Evolutionary conservation across 2,113 vertebrate genomes (phyloP), one percentile per base, ranked within the genome.

Genomic region (Brachionichthys hirsutus): DNA sequence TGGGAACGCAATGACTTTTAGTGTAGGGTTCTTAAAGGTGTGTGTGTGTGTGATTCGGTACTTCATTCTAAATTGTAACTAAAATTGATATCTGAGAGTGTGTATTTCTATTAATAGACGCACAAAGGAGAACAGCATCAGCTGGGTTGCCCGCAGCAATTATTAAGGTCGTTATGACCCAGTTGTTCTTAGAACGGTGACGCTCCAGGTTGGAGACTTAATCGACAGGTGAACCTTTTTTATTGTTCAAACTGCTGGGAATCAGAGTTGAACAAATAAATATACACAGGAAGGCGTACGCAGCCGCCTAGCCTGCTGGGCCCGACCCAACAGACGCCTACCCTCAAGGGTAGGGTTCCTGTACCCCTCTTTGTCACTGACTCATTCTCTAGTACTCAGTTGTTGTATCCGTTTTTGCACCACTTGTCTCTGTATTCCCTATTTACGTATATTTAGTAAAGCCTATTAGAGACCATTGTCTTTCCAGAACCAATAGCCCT

Each of bases 401-500:
- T 46, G 48, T 47, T 40, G 51, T 69, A 20, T 12, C 19, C 15
- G 15, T 14, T 18, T 4, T 12, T 14, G 10, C 34, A 50, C 44
- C 41, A 35, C 34, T 0, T 30, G 46, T 57, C 47, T 57, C 47
- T 35, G 46, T 50, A 54, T 63, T 67, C 75, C 64, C 8, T 13
- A 8, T 46, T 54, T 67, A 59, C 73, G 56, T 46, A 49, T 67
- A 62, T 81, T 84, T 80, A 80, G 73, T 49, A 69, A 79, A 75
- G 68, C 75, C 75, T 56, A 78, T 86, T 80, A 83, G 61, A 34
- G 47, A 18, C 62, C 30, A 65, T 66, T 81, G 67, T 79, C 70
- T 77, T 67, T 44, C 3, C 43, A 75, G 70, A n/a, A 77, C 62
- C 65, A 73, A 62, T 15, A 68, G 35, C 57, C 77, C 56, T 68